Conservation (phyloP, 2,797 vertebrate genomes). For the Leptoclinus maculatus region DNA sequence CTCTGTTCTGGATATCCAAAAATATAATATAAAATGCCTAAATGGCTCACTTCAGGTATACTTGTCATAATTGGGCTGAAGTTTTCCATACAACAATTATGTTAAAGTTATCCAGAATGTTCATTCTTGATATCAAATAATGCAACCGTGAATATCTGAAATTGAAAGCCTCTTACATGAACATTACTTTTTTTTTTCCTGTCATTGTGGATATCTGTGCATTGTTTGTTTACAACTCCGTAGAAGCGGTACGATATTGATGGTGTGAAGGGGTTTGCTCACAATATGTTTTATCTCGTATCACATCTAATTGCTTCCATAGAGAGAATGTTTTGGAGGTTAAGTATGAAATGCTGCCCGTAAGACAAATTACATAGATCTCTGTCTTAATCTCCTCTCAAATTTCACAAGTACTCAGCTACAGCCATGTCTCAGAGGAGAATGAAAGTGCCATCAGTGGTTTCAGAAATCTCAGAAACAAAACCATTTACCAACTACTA, state of each 20-base stretch:
- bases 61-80: no score
- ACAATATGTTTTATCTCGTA: background rate
- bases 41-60: no score
- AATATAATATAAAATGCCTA: no score
- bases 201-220: no score
- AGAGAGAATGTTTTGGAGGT: constrained; percentile 9
- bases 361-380: constrained; percentile 22
- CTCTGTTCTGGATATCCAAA: no score
- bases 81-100: no score
- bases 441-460: constrained; percentile 23
- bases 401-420: constrained; percentile 57
- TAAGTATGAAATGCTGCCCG: constrained; percentile 30
- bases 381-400: constrained; percentile 29
- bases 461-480: constrained; percentile 33
- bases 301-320: constrained; percentile 14
- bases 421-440: constrained; percentile 7
- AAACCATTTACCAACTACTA: constrained; percentile 34
- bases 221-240: constrained; percentile 7
- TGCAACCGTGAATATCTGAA: no score
- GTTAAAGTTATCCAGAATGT: no score
- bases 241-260: background rate
- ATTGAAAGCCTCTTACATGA: no score
- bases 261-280: background rate
- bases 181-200: no score
- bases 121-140: no score